Evolutionary conservation across 1,140 invertebrate species (phyloP), one percentile per base, ranked within the genome.

Genomic region (Drosophila gunungcola): DNA sequence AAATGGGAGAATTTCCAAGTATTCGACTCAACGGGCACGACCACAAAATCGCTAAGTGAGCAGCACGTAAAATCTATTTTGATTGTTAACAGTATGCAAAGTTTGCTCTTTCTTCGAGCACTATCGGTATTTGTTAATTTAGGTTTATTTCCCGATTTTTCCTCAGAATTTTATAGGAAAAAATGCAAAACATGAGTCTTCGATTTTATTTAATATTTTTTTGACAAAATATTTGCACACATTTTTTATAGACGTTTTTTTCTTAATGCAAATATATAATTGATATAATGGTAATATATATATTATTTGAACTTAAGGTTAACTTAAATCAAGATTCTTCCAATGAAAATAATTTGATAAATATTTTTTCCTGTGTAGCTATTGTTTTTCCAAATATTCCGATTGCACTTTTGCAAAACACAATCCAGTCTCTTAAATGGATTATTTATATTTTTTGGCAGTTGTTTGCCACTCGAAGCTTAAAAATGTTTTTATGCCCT

Each of bases 401-500:
- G 41, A 2, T 12, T 5, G 42, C 39, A 12, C 32, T 60, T 16
- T 56, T 16, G 36, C 53, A 27, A 55, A 55, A 60, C 29, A 27
- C n/a, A 45, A 64, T 34, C 12, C 54, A 29, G 46, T 43, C n/a
- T 27, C 64, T 53, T 65, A 65, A 52, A 29, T 13, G 51, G 6
- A 48, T 21, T n/a, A 49, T 34, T 55, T 21, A 32, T 68, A 38
- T 68, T 68, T 69, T 67, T 39, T 4, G 60, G n/a, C 48, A 34
- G 11, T 68, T 41, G 39, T 36, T 58, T 57, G 25, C 49, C 64
- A 56, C 29, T 48, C 36, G 68, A 42, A 41, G 32, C 42, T 58
- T 53, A 58, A 49, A 67, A 53, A 77, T 79, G 42, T 69, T 78
- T 73, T 82, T 73, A 56, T 51, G 58, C 41, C 11, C 46, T 83